Evolutionary conservation across 2,113 vertebrate genomes (phyloP).

Genomic region (Corvus hawaiiensis): DNA sequence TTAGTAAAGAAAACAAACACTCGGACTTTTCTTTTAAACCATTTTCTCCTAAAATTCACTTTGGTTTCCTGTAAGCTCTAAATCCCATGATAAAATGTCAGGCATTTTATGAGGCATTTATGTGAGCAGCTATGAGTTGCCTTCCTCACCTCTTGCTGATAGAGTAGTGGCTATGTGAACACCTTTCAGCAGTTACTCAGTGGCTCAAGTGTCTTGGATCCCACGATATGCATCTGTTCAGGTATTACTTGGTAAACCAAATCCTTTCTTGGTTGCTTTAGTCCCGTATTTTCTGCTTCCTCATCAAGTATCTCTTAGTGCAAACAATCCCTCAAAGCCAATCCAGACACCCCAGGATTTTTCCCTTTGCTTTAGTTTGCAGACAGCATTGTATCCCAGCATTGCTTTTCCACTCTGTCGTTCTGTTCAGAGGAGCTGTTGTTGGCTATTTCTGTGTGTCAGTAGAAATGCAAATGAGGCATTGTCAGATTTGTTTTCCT

Average conservation of each 20-base stretch:
- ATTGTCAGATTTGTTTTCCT: conserved; percentile 32
- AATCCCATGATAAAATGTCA: background rate
- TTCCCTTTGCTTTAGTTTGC: background rate
- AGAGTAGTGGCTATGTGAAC: background rate
- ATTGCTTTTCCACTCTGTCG: background rate
- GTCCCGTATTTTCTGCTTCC: background rate
- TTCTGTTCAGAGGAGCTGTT: background rate
- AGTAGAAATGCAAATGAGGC: conserved; percentile 47
- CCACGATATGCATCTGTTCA: background rate
- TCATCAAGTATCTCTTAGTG: background rate
- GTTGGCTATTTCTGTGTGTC: background rate
- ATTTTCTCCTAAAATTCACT: background rate
- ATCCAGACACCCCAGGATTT: background rate
- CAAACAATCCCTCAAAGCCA: background rate
- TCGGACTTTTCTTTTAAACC: rapidly evolving
- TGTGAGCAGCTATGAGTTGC: background rate
- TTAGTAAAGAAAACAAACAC: background rate
- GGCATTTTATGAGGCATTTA: too few relatives aligned
- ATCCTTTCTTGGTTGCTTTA: background rate
- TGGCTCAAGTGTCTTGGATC: background rate
- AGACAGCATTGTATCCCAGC: conserved; percentile 16
- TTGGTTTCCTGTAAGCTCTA: background rate
- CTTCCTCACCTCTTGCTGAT: background rate
- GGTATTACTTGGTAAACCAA: background rate
- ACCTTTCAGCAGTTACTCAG: background rate